Evolutionary conservation across 2,888 invertebrate species (phyloP).

Genomic region (Caenorhabditis sinica): DNA sequence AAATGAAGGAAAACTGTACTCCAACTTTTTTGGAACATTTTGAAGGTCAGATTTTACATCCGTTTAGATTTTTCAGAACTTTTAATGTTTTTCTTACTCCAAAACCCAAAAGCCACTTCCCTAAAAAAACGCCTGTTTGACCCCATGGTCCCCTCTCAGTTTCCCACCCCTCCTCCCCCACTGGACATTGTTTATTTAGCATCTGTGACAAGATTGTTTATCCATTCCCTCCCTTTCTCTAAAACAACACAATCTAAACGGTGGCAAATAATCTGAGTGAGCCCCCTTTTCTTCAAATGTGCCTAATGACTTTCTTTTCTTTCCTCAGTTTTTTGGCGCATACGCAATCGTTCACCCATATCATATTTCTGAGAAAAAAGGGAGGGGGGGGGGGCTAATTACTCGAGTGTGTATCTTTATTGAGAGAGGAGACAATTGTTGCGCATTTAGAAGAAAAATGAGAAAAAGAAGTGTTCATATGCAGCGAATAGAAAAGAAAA

Average conservation of each 20-base stretch:
- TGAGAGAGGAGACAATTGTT: not conserved
- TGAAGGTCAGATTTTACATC: too few species aligned
- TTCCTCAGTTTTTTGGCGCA: conserved; percentile 54
- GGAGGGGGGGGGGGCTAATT: conserved; percentile 41
- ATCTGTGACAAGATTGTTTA: conserved; percentile 46
- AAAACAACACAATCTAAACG: conserved; percentile 1
- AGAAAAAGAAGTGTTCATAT: not conserved
- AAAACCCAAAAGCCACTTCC: not conserved
- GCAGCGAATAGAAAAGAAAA: not conserved
- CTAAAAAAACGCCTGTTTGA: conserved; percentile 7
- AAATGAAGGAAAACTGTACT: too few species aligned
- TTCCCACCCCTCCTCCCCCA: conserved; percentile 2
- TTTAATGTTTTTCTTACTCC: not conserved
- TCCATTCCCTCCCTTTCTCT: conserved; percentile 8
- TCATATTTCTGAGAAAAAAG: conserved; percentile 52
- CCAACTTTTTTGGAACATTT: too few species aligned
- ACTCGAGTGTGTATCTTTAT: conserved; percentile 31
- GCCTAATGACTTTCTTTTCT: conserved; percentile 49
- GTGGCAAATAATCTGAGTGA: conserved; percentile 4
- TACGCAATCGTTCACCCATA: conserved; percentile 62
- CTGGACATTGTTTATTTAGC: conserved; percentile 46
- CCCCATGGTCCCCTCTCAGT: not conserved
- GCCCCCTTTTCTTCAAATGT: not conserved
- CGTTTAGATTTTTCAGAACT: not conserved
- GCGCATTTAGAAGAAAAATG: not conserved